Evolutionary conservation across 2,888 invertebrate species (phyloP).

Genomic region (Epirrita christyi): DNA sequence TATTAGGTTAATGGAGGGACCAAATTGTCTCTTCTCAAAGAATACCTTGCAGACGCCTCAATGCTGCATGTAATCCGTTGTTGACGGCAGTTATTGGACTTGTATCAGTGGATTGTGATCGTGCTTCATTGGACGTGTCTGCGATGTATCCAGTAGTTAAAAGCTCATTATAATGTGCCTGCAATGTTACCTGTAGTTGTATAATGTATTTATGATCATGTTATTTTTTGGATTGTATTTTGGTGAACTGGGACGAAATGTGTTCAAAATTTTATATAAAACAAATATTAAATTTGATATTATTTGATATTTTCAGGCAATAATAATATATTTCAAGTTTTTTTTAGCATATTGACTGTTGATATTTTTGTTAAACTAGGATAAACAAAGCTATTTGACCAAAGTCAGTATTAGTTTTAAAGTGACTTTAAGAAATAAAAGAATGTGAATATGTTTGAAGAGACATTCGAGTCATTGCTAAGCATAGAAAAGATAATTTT

Average conservation of each 20-base stretch:
- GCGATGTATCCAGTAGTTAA: conserved; percentile 58
- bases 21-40: conserved; percentile 20
- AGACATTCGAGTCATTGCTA: conserved; percentile 70
- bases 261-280: conserved; percentile 77
- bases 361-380: conserved; percentile 79
- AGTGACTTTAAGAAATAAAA: conserved; percentile 65
- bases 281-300: conserved; percentile 63
- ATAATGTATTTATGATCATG: conserved; percentile 62
- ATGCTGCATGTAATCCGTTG: neutral
- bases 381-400: conserved; percentile 84
- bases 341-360: conserved; percentile 82
- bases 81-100: no score
- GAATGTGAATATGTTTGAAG: conserved; percentile 70
- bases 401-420: conserved; percentile 84
- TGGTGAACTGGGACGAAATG: conserved; percentile 73
- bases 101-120: no score
- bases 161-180: conserved; percentile 82
- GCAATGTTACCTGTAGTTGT: conserved; percentile 84
- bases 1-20: conserved; percentile 61
- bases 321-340: conserved; percentile 74
- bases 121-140: conserved; percentile 11
- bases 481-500: conserved; percentile 60
- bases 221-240: conserved; percentile 65
- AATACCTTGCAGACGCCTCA: conserved; percentile 14
- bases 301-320: conserved; percentile 79